These are phyloP conservation scores for Hydrotaea cyrtoneurina DNA, from an alignment of 2,888 invertebrate species.

Conservation along the genomic window DNA sequence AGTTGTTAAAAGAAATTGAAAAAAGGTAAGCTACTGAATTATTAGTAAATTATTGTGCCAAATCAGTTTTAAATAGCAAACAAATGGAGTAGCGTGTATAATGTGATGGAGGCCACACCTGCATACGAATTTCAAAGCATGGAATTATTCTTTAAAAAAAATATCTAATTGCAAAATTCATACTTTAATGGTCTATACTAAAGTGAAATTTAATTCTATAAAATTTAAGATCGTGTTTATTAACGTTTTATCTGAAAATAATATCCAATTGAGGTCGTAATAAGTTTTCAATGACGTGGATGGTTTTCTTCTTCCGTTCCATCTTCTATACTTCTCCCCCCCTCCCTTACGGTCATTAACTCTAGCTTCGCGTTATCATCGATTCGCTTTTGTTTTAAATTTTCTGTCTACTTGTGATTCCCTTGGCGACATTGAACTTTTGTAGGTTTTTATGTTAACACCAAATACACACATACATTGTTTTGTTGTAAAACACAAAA, in stretches of 20 bases:
- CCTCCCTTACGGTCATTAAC: conserved; percentile 1
- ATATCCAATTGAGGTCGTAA: background rate
- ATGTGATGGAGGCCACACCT: background rate
- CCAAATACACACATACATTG: background rate
- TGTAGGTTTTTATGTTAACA: conserved; percentile 42
- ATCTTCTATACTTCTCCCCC: conserved; percentile 5
- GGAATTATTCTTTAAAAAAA: too few relatives aligned
- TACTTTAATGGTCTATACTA: too few relatives aligned
- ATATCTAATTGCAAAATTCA: too few relatives aligned
- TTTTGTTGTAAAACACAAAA: conserved; percentile 18
- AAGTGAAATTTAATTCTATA: too few relatives aligned
- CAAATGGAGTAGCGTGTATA: background rate
- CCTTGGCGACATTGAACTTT: conserved; percentile 56
- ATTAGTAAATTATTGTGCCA: background rate
- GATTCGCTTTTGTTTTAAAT: conserved; percentile 12
- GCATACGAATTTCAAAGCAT: too few relatives aligned
- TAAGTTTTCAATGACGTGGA: conserved; percentile 59
- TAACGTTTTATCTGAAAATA: background rate
- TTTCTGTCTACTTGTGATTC: conserved; percentile 31
- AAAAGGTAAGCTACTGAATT: conserved; percentile 40
- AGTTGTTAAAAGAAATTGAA: conserved; percentile 27
- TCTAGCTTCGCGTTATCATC: conserved; percentile 1
- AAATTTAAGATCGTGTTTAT: too few relatives aligned
- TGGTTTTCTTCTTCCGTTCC: conserved; percentile 42
- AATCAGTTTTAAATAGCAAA: background rate